Base-by-base conservation (phyloP, 2,888 invertebrate genomes). In the Sesamia inferens region DNA sequence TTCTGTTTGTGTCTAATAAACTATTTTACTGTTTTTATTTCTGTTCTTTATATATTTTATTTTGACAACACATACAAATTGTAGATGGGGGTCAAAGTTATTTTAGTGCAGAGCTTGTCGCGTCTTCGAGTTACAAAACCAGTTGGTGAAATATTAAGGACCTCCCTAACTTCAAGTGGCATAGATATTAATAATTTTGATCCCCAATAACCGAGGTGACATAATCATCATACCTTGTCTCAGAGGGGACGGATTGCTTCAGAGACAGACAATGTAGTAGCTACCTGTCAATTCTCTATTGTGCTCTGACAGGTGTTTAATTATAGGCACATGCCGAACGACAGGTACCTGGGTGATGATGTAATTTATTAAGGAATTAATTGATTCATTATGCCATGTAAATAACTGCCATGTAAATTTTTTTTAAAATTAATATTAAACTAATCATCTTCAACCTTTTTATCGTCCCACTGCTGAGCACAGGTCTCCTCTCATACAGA, bases 231-330 rank as follows among this genome's bases (percentile, higher is more conserved):
- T 3, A 31, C 14, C 10, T 31, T n/a, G 68, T 82, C 80, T 80
- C 63, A 48, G 54, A 74, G 68, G 79, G 63, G 62, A 83, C 65
- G 61, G 57, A 79, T 81, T 74, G 79, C 83, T 79, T 83, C 31
- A 67, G 22, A 62, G 44, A 42, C 44, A 70, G 54, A 79, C 74
- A 64, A 58, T 59, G 58, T 68, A 39, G 55, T 16, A 65, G 67
- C 48, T 8, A 54, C 22, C 74, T 71, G 83, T 74, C 83, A 81
- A 79, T 71, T 48, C 65, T 22, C 65, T 42, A 79, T 79, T 83
- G 51, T 71, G 14, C 3, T 54, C 8, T 66, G 83, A 74, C 80
- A 83, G 51, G 59, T 74, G 68, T 68, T 51, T 81, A 83, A 83
- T 83, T 79, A 83, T 66, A 8, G 31, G n/a, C 58, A 62, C 65